Base-by-base conservation (phyloP, 2,113 vertebrate genomes). In the Cynoglossus semilaevis region DNA sequence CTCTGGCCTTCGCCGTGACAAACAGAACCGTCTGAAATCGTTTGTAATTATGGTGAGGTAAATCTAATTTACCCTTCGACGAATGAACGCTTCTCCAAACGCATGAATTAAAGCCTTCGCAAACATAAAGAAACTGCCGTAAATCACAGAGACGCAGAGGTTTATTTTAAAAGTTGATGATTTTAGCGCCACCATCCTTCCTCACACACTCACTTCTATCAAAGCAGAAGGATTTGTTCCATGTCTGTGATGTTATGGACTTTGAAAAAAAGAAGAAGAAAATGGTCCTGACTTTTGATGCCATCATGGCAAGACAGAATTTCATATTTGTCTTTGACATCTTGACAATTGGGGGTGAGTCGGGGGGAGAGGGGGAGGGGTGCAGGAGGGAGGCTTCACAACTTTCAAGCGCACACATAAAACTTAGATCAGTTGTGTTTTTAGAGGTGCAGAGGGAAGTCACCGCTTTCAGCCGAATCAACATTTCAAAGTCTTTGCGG, bases 401-500 rank as follows among this genome's bases (percentile, higher is more conserved):
- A 91, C 81, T 90, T 91, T 88, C 88, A 90, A 89, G 89, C 80
- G 16, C 87, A 87, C 86, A 91, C 86, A 91, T 90, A 81, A 90
- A 91, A 91, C 88, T 92, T 88, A 83, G 85, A 92, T 90, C 89
- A 86, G 88, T 86, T 89, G 90, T 86, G 84, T 91, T 90, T 90
- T 88, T 88, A 82, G 87, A 90, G 85, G 87, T 90, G 84, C 74
- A 65, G 67, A 69, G 74, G 82, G 85, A 87, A 82, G 84, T 88
- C 87, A 74, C 89, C 86, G 83, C 49, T 76, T 80, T 86, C 84
- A 64, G 69, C 77, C 70, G 83, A 89, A 92, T 92, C 90, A 92
- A 91, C 91, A 92, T 91, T 92, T 92, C 91, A 92, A 92, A 92
- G 91, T 91, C 85, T 90, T 88, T 77, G 57, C 43, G 67, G 76